These are phyloP conservation scores for Seira sanloemensis DNA, from an alignment of 2,888 invertebrate species.

Conservation along the genomic window DNA sequence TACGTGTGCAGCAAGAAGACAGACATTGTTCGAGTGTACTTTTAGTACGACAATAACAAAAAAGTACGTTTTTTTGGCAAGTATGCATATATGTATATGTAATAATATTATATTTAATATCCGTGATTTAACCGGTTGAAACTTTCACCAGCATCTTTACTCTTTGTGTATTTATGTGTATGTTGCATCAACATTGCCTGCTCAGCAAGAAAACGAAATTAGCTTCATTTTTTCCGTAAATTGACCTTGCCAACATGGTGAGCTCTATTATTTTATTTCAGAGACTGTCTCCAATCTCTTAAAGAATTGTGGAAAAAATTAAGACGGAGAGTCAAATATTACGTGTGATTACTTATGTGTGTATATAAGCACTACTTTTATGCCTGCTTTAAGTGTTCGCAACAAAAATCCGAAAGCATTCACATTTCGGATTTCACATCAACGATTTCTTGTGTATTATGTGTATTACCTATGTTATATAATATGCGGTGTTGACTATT, in stretches of 20 bases:
- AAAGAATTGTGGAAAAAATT: too few relatives aligned
- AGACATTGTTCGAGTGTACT: neutral
- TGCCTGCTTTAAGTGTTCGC: constrained; percentile 13
- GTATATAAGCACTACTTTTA: neutral
- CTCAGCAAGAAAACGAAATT: neutral
- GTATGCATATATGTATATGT: neutral
- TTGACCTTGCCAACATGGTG: too few relatives aligned
- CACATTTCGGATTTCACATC: neutral
- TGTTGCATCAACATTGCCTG: neutral
- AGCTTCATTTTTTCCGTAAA: neutral
- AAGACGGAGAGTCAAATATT: too few relatives aligned
- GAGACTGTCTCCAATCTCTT: too few relatives aligned
- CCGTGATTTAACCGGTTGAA: constrained; percentile 44
- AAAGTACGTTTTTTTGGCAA: too few relatives aligned
- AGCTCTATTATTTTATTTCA: too few relatives aligned
- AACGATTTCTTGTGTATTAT: too few relatives aligned
- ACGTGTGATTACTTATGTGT: too few relatives aligned
- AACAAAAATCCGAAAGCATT: neutral
- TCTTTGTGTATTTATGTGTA: neutral
- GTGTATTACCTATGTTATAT: too few relatives aligned
- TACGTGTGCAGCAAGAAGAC: constrained; percentile 25
- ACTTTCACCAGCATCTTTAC: neutral
- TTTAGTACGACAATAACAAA: neutral
- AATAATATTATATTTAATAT: constrained; percentile 5
- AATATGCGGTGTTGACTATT: too few relatives aligned